Conservation (phyloP, 2,888 invertebrate genomes). For the Ceriagrion tenellum region DNA sequence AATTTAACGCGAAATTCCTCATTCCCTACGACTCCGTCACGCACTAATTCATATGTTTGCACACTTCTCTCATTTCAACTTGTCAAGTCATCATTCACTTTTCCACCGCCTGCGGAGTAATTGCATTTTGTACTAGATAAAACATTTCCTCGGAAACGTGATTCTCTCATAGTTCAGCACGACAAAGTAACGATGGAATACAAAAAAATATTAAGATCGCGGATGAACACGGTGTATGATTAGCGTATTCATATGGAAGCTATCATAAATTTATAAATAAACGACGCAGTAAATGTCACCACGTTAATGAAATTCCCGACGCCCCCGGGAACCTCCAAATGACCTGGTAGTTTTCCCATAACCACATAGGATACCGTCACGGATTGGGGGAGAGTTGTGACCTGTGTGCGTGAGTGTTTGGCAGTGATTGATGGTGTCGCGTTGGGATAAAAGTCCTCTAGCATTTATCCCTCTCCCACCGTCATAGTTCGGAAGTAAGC, state of each 20-base stretch:
- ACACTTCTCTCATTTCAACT: background rate
- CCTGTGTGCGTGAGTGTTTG: background rate
- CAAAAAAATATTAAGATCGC: background rate
- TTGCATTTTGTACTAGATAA: background rate
- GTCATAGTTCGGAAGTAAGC: background rate
- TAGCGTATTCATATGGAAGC: background rate
- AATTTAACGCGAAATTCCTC: background rate
- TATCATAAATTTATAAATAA: background rate
- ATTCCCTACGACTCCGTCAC: background rate
- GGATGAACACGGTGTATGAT: background rate
- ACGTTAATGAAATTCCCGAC: background rate
- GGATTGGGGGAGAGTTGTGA: background rate
- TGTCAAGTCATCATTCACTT: background rate
- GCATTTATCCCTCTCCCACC: background rate
- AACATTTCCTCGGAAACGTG: background rate
- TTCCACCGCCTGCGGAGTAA: background rate
- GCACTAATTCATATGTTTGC: background rate
- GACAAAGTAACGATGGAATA: too few relatives aligned
- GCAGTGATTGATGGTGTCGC: background rate
- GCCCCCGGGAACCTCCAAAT: background rate
- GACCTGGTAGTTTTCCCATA: background rate
- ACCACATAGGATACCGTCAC: background rate
- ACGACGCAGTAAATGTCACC: background rate
- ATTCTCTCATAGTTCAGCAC: background rate
- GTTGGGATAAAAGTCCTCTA: background rate